Evolutionary conservation across 2,113 vertebrate genomes (phyloP).

Genomic region (Todiramphus saurophagus): DNA sequence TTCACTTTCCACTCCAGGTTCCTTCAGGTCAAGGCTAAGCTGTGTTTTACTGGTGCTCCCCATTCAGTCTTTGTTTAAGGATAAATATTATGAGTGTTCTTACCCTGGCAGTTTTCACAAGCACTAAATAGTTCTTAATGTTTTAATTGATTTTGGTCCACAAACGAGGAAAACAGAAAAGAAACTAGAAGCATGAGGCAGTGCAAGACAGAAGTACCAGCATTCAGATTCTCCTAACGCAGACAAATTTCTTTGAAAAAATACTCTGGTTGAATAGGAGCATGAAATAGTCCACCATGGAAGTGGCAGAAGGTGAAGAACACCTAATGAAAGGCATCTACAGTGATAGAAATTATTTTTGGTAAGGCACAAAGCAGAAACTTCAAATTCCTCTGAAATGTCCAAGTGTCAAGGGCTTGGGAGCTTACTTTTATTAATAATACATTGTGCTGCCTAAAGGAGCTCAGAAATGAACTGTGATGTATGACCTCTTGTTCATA

Average conservation of each 20-base stretch:
- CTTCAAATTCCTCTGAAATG: not conserved
- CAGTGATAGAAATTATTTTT: not conserved
- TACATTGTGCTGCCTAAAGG: not conserved
- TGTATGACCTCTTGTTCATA: not conserved
- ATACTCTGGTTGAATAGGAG: not conserved
- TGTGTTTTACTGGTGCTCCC: not conserved
- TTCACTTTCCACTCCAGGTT: not conserved
- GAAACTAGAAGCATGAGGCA: not conserved
- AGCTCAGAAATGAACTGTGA: not conserved
- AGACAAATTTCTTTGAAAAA: not conserved
- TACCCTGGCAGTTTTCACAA: not conserved
- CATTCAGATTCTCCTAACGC: not conserved
- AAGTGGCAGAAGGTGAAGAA: not conserved
- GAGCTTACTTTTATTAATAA: not conserved
- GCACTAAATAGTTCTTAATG: not conserved
- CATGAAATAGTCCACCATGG: not conserved
- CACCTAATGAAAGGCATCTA: not conserved
- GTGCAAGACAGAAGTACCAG: not conserved
- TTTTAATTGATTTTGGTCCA: not conserved
- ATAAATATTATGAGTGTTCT: conserved; percentile 36
- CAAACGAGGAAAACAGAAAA: not conserved
- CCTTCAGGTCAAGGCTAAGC: not conserved
- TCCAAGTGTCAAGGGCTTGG: not conserved
- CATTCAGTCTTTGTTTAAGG: not conserved
- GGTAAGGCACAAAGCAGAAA: not conserved